Evolutionary conservation across 2,888 invertebrate species (phyloP), one percentile per base, ranked within the genome.

Genomic region (Agrochola litura): DNA sequence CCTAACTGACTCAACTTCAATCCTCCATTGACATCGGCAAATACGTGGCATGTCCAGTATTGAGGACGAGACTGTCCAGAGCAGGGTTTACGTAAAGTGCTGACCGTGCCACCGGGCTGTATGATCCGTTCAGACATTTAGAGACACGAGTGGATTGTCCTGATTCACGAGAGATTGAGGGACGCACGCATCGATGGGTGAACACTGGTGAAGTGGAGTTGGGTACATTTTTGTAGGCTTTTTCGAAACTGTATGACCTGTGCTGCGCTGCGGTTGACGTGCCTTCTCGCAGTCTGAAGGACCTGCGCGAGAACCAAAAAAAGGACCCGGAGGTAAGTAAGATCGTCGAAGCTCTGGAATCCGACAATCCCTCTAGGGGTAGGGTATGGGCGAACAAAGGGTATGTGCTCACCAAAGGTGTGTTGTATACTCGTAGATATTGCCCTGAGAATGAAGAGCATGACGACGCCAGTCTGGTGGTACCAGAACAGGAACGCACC

Each of bases 121-220:
- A 88, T 89, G 89, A 89, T 89, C 85, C 88, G 88, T 78, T 80
- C 46, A 82, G 72, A 87, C 91, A 92, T 92, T 92, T 91, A 91
- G 89, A 88, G 89, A 79, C 89, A 89, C 82, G 85, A 84, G 82
- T 74, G 82, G 88, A 89, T 89, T 86, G 89, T 89, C 88, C 88
- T 89, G 89, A 91, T 92, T 91, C 92, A 91, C 91, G 88, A 89
- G 87, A 89, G 91, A 92, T 92, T 92, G 93, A 91, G 87, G 91
- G 90, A 87, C 87, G 61, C 83, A 88, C 83, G 89, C 85, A 85
- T 85, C 77, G 82, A 76, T 86, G 71, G 72, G 37, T 77, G 30
- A 0, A 2, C 25, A 73, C 80, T 19, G 2, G 41, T 46, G 66
- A 37, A 88, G 16, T 64, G 85, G 60, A 89, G 84, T 81, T 83